Evolutionary conservation across 37 sponge, comb jelly and placozoan genomes (phyloP).

Genomic region (Halisarca cf. caerulea): DNA sequence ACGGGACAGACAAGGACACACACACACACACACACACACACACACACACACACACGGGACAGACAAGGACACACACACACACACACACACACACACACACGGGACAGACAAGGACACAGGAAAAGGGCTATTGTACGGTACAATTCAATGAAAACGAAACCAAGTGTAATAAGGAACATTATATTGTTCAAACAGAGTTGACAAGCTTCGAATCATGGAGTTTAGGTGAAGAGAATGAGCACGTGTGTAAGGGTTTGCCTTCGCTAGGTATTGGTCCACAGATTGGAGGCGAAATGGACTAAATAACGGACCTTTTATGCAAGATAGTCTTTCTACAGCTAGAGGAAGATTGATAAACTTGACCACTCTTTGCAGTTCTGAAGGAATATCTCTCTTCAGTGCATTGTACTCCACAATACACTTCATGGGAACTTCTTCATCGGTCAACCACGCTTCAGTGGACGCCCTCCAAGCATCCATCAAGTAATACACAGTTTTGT

Average conservation of each 20-base stretch:
- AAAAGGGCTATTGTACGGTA: too few relatives aligned
- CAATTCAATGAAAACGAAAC: neutral
- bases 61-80: too few relatives aligned
- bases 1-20: too few relatives aligned
- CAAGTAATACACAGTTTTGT: neutral
- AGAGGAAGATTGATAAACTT: constrained; percentile 2
- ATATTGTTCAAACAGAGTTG: neutral
- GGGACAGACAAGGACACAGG: too few relatives aligned
- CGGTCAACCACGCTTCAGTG: neutral
- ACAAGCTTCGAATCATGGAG: neutral
- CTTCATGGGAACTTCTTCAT: too few relatives aligned
- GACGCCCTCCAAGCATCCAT: neutral
- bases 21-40: too few relatives aligned
- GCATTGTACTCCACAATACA: neutral
- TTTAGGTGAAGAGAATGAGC: neutral
- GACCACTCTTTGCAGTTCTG: neutral
- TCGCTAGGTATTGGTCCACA: neutral
- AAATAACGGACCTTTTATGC: neutral
- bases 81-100: too few relatives aligned
- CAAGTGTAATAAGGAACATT: constrained; percentile 17
- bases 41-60: too few relatives aligned
- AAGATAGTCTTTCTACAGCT: neutral
- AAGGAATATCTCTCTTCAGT: neutral
- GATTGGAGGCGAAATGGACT: constrained; percentile 16
- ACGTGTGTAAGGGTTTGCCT: constrained; percentile 8